Base-by-base conservation (phyloP, 2,888 invertebrate genomes). In the Leucoptera coffeella region DNA sequence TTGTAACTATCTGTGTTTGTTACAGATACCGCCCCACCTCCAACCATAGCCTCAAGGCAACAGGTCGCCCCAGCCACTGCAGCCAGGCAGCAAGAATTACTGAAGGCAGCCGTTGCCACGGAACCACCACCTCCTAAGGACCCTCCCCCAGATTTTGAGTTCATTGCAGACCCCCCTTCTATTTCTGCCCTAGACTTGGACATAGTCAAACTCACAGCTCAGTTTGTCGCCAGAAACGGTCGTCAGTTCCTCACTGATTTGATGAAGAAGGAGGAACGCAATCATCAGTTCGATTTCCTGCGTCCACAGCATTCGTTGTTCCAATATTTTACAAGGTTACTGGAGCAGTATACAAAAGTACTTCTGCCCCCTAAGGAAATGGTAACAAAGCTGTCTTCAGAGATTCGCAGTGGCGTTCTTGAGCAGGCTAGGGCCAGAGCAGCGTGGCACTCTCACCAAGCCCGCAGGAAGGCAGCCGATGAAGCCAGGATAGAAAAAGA, bases 271-370 rank as follows among this genome's bases (percentile, higher is more conserved):
- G 99, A 99, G 47, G 94, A 95, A 47, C 74, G 96, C 3, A 99
- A 99, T 51, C 96, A 91, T 43, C 96, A 97, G 55, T 99, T 99
- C 71, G 99, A 99, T 57, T 99, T 99, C 52, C 73, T 99, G 3
- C 79, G 97, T 3, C 99, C 99, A 0, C 97, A 99, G 46, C 99
- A 99, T 67, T 95, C 95, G 0, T 75, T 97, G 8, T 99, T 99
- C 54, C 92, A 91, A 45, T 99, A 99, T 60, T 99, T 99, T 50
- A 97, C 97, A 0, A 90, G 96, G 43, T 75, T 99, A 0, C 74
- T 99, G 24, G 97, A 99, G 47, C 99, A 99, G 55, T 99, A 99
- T 46, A 97, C 97, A 0, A 99, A 99, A 73, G 85, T 96, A 11
- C 71, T 97, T 4, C 86, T 97, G 44, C 97, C 96, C 0, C 90